Evolutionary conservation across 2,797 vertebrate species (phyloP).

Genomic region (Botia kubotai): DNA sequence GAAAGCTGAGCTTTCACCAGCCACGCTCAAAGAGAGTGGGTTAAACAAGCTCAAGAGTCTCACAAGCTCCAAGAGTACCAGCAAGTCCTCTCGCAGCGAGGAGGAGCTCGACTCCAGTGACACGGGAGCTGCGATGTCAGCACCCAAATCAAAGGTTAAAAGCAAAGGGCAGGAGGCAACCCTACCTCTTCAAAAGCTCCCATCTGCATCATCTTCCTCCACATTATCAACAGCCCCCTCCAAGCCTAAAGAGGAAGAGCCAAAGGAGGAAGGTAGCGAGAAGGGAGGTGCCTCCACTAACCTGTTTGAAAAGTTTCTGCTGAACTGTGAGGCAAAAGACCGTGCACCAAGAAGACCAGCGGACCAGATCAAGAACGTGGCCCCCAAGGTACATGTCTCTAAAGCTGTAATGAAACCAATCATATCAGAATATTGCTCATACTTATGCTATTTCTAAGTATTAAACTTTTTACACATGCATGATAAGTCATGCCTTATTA

Average conservation of each 20-base stretch:
- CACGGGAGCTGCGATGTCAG: constrained; percentile 79
- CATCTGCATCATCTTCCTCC: constrained; percentile 66
- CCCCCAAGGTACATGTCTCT: constrained; percentile 70
- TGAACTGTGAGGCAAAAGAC: constrained; percentile 82
- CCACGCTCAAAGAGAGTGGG: constrained; percentile 66
- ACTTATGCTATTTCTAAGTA: too few species aligned
- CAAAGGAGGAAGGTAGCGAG: constrained; percentile 71
- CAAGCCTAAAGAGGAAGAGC: constrained; percentile 69
- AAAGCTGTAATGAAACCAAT: background rate
- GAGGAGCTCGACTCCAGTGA: constrained; percentile 79
- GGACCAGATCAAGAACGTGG: constrained; percentile 58
- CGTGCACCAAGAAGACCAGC: constrained; percentile 73
- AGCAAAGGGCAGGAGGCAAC: constrained; percentile 66
- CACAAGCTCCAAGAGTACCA: constrained; percentile 65
- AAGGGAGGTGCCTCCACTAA: constrained; percentile 74
- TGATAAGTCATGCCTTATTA: too few species aligned
- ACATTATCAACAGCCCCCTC: constrained; percentile 50
- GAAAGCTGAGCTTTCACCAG: constrained; percentile 59
- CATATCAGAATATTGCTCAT: too few species aligned
- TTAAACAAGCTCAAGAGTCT: constrained; percentile 79
- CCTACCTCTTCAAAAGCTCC: constrained; percentile 56
- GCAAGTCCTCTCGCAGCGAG: constrained; percentile 74
- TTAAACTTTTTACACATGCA: too few species aligned
- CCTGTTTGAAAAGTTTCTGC: constrained; percentile 82
- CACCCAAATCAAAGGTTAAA: constrained; percentile 64